Percentiles rank a stretch among this genome's conserved stretches.
phyloP scores from a whole-genome alignment of 2,797 vertebrate genomes.

The Botia kubotai region DNA sequence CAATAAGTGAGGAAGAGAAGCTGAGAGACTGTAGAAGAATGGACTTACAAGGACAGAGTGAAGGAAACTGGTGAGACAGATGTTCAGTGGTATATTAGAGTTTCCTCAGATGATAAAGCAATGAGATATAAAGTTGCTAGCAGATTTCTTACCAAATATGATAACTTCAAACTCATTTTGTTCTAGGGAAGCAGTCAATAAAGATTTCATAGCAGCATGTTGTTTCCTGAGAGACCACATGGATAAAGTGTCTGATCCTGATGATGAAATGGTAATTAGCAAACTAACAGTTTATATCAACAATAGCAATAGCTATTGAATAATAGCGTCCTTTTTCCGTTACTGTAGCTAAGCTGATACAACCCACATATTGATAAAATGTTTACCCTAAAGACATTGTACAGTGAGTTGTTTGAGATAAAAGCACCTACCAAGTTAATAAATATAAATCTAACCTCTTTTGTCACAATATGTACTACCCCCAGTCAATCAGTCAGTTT shows the following conservation, averaged over 20 bases:
- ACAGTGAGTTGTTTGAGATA: background rate
- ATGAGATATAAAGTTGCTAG: background rate
- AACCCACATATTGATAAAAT: background rate
- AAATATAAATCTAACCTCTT: background rate
- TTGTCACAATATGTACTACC: background rate
- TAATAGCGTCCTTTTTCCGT: background rate
- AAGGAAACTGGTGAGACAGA: conserved; percentile 34
- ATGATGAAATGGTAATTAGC: conserved; percentile 73
- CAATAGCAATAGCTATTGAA: background rate
- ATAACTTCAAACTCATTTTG: background rate
- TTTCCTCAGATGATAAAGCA: background rate
- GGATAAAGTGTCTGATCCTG: conserved; percentile 82
- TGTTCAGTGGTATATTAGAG: background rate
- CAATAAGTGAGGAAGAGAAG: conserved; percentile 30
- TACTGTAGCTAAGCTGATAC: background rate
- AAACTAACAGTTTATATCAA: background rate
- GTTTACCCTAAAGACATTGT: background rate
- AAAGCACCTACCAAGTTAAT: background rate
- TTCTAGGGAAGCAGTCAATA: conserved; percentile 78
- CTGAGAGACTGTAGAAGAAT: background rate
- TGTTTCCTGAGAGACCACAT: conserved; percentile 85
- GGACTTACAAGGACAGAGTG: background rate
- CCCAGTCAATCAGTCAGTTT: too few relatives aligned
- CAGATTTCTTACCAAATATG: background rate
- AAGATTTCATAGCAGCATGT: conserved; percentile 86